Conservation (phyloP, 2,113 vertebrate genomes). For the Caloenas nicobarica region DNA sequence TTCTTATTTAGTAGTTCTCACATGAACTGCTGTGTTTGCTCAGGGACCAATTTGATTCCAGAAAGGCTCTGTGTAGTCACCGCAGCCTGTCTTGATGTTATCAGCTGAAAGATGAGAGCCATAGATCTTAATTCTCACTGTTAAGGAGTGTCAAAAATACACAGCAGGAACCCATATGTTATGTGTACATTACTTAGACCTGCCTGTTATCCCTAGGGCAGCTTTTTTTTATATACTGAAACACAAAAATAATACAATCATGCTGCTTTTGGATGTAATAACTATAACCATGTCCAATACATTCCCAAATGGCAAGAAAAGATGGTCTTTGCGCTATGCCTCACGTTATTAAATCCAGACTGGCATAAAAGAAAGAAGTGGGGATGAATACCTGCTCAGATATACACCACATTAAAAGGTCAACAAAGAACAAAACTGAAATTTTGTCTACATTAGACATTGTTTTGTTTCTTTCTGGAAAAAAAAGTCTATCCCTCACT, state of each 20-base stretch:
- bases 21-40: not conserved
- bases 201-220: not conserved
- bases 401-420: not conserved
- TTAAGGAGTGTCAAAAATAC: constrained; percentile 8
- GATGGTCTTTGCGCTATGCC: not conserved
- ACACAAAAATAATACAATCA: not conserved
- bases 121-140: constrained; percentile 26
- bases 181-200: not conserved
- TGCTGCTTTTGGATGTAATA: not conserved
- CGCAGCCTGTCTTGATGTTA: constrained; percentile 27
- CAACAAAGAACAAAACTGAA: not conserved
- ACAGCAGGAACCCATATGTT: constrained; percentile 5
- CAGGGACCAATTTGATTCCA: constrained; percentile 5
- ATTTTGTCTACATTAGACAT: not conserved
- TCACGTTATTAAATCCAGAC: not conserved
- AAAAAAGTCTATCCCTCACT: not conserved
- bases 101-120: constrained; percentile 16
- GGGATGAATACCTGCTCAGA: not conserved
- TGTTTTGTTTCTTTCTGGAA: not conserved
- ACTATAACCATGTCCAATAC: not conserved
- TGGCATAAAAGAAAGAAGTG: not conserved
- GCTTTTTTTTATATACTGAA: not conserved
- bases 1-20: not conserved
- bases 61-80: not conserved
- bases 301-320: not conserved